Conservation (phyloP, 2,888 invertebrate species). For the Encarsia formosa region DNA sequence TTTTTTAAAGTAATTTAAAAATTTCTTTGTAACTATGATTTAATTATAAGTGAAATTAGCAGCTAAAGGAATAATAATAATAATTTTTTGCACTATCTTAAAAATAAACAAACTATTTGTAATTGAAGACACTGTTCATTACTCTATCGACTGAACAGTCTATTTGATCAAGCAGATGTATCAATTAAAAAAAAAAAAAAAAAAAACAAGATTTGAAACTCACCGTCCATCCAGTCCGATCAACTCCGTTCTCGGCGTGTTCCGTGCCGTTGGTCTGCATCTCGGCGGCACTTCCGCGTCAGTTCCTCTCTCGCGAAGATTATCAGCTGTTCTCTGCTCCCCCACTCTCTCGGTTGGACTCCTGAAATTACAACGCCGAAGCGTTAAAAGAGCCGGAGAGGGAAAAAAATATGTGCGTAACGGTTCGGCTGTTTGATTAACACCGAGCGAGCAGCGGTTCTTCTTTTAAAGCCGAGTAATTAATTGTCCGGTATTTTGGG, state of each 20-base stretch:
- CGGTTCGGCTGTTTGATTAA: too few relatives aligned
- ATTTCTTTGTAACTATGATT: too few relatives aligned
- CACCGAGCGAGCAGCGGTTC: too few relatives aligned
- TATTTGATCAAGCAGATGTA: neutral
- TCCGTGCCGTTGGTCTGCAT: constrained; percentile 51
- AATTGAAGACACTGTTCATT: too few relatives aligned
- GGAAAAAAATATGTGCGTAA: constrained; percentile 11
- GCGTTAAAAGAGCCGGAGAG: constrained; percentile 5
- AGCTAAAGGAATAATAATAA: too few relatives aligned
- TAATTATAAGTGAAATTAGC: too few relatives aligned
- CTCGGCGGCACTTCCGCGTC: constrained; percentile 28
- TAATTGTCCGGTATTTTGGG: too few relatives aligned
- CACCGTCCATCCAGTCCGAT: constrained; percentile 49
- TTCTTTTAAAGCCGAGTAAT: too few relatives aligned
- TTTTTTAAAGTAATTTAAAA: too few relatives aligned
- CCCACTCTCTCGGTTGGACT: neutral
- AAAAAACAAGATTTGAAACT: constrained; percentile 15
- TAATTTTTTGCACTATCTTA: too few relatives aligned
- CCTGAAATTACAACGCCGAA: constrained; percentile 9
- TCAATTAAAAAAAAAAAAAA: constrained; percentile 1
- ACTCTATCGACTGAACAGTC: neutral
- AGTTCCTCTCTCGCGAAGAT: constrained; percentile 9
- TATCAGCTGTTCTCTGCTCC: neutral
- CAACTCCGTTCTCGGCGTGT: constrained; percentile 45
- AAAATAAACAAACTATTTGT: too few relatives aligned